These are phyloP conservation scores for Pseudomyrmex gracilis DNA, from an alignment of 1,140 invertebrate species.

Conservation along the genomic window DNA sequence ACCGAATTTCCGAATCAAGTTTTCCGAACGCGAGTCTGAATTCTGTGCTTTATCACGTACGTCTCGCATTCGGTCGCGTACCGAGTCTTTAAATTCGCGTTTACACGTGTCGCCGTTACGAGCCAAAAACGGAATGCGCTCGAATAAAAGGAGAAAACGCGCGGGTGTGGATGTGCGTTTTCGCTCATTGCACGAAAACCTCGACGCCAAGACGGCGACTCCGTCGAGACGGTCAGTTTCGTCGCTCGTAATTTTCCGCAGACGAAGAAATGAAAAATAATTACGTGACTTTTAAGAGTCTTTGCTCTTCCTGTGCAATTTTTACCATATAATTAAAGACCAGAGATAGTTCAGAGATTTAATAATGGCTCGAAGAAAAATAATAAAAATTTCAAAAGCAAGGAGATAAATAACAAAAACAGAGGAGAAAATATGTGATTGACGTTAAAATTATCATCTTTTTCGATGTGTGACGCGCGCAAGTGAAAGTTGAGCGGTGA, in stretches of 20 bases:
- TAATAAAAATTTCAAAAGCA: no score
- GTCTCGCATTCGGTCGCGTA: constrained; percentile 8
- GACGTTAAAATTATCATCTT: no score
- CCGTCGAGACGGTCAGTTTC: neutral
- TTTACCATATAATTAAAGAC: neutral
- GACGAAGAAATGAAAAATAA: constrained; percentile 25
- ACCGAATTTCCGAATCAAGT: constrained; percentile 47
- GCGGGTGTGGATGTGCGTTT: neutral
- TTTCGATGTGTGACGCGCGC: no score
- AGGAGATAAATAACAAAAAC: no score
- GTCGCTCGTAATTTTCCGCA: constrained; percentile 43
- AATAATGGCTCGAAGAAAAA: neutral
- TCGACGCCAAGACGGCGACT: constrained; percentile 2
- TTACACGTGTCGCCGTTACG: constrained; percentile 48
- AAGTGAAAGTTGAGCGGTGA: no score
- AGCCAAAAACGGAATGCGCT: neutral
- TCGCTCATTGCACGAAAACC: neutral
- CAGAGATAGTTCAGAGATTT: neutral
- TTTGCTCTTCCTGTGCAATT: neutral
- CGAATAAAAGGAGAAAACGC: constrained; percentile 13
- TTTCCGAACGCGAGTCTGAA: neutral
- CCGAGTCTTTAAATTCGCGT: constrained; percentile 52
- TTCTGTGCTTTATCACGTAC: constrained; percentile 28
- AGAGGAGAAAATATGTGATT: no score
- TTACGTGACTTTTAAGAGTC: neutral